Evolutionary conservation across 2,888 invertebrate species (phyloP), one percentile per base, ranked within the genome.

Genomic region (Synanthedon myopaeformis): DNA sequence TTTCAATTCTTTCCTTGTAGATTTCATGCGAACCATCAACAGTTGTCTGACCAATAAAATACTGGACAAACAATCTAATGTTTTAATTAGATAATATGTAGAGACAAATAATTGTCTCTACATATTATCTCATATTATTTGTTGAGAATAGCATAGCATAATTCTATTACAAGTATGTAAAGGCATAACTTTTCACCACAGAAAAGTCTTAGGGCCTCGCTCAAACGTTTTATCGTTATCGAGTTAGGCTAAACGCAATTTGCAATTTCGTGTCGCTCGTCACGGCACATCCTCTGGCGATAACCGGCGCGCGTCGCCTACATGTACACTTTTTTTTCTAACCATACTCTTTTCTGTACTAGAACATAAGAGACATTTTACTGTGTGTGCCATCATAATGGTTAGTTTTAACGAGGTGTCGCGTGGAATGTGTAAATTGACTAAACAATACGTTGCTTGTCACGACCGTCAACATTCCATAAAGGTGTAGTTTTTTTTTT

Each of bases 191-290:
- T 45, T 14, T 14, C n/a, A 12, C 45, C 13, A 45, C 45, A 45
- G n/a, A 45, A 45, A 45, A 45, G 45, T 45, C 55, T 56, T 54
- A 54, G 55, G 54, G 51, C 57, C 55, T 55, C 49, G 55, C 54
- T 59, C 57, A 57, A 64, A 63, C 68, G 62, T 60, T 71, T 72
- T 68, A 66, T 65, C 66, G 68, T 72, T 75, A 76, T 77, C 71
- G 69, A 72, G 72, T 77, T 74, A 69, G 66, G 67, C 69, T 71
- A 74, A 78, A 81, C 69, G 68, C 71, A 77, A 76, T 77, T 79
- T 76, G 74, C 76, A 76, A 76, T 78, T 79, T 77, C 63, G 66
- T 55, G 54, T 56, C 59, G 57, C 66, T 68, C 64, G 66, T 64
- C 69, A 64, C 63, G 69, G 64, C 69, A 74, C 74, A 79, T 79